These are phyloP conservation scores for Cyclophora punctaria DNA, from an alignment of 2,888 invertebrate genomes.

Conservation along the genomic window DNA sequence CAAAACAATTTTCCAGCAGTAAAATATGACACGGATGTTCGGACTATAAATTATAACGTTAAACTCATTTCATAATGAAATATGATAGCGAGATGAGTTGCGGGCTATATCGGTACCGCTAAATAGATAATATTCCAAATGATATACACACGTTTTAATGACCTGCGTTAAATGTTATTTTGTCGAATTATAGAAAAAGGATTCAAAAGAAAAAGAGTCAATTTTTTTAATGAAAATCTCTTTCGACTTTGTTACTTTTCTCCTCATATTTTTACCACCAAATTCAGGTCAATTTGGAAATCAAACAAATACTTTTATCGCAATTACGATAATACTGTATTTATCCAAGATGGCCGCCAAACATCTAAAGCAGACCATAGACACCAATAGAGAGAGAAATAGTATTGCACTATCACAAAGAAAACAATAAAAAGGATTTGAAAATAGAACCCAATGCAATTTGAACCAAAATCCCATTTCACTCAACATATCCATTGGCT, in stretches of 20 bases:
- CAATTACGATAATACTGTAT: too few relatives aligned
- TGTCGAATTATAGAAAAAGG: too few relatives aligned
- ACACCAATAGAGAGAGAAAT: conserved; percentile 28
- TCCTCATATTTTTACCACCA: too few relatives aligned
- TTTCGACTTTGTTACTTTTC: too few relatives aligned
- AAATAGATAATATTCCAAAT: too few relatives aligned
- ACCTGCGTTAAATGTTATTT: too few relatives aligned
- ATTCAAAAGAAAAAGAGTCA: too few relatives aligned
- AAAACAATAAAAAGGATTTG: conserved; percentile 33
- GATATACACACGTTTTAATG: too few relatives aligned
- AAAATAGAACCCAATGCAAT: conserved; percentile 51
- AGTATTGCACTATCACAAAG: conserved; percentile 2
- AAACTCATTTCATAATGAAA: conserved; percentile 19
- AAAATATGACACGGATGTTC: conserved; percentile 21
- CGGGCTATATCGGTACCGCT: too few relatives aligned
- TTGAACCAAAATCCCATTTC: conserved; percentile 43
- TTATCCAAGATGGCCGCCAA: not conserved
- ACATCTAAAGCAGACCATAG: conserved; percentile 1
- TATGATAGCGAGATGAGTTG: conserved; percentile 9
- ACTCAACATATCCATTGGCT: conserved; percentile 39
- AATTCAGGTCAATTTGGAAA: too few relatives aligned
- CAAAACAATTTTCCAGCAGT: conserved; percentile 10
- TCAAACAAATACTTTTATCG: too few relatives aligned
- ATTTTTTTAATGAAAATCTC: too few relatives aligned
- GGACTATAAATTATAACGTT: conserved; percentile 19